Evolutionary conservation across 2,888 invertebrate genomes (phyloP).

Genomic region (Bursaphelenchus okinawaensis): DNA sequence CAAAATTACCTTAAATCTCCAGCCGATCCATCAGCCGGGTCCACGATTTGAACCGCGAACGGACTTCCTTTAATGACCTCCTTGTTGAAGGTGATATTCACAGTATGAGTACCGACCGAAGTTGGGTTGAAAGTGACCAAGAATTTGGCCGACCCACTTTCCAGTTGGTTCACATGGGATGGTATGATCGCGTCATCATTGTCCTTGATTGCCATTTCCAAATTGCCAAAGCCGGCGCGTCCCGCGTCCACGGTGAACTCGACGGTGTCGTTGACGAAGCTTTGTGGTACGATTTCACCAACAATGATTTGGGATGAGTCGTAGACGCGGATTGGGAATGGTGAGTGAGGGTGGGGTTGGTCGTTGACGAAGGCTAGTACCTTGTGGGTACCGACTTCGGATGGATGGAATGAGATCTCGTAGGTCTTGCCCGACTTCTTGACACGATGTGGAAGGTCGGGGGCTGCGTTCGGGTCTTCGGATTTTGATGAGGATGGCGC

Average conservation of each 20-base stretch:
- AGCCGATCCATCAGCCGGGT: constrained; percentile 15
- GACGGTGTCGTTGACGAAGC: constrained; percentile 69
- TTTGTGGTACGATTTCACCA: constrained; percentile 81
- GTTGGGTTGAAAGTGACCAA: constrained; percentile 92
- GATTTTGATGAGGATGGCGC: constrained; percentile 24
- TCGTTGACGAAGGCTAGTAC: constrained; percentile 27
- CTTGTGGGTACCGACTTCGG: constrained; percentile 65
- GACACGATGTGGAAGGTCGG: constrained; percentile 32
- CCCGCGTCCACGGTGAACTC: constrained; percentile 75
- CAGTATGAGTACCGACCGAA: constrained; percentile 84
- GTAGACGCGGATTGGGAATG: constrained; percentile 54
- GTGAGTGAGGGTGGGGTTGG: constrained; percentile 48
- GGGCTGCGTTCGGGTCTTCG: constrained; percentile 9
- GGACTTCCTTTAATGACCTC: constrained; percentile 70
- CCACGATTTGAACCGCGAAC: constrained; percentile 63
- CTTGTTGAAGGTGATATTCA: constrained; percentile 95
- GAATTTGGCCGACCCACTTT: constrained; percentile 64
- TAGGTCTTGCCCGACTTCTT: constrained; percentile 55
- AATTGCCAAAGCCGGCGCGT: constrained; percentile 83
- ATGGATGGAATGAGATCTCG: constrained; percentile 70
- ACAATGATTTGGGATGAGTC: constrained; percentile 81
- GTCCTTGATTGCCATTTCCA: constrained; percentile 82
- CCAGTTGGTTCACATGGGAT: constrained; percentile 56
- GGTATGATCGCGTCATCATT: constrained; percentile 64
- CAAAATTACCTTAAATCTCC: constrained; percentile 23